These are phyloP conservation scores for Amphimallon solstitiale DNA, from an alignment of 2,888 invertebrate species.

Conservation along the genomic window DNA sequence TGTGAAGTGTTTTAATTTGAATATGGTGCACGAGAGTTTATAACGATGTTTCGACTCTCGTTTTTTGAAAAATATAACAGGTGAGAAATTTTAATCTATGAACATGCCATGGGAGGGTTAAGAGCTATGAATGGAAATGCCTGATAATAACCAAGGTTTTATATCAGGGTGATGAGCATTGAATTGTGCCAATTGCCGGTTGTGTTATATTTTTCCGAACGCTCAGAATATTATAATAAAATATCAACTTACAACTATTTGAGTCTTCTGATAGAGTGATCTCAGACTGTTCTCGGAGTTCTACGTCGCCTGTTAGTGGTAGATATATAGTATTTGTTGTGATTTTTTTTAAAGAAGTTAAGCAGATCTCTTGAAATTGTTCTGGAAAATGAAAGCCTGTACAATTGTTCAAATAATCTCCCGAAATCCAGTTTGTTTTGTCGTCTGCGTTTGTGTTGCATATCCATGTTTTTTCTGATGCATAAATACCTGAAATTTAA, in stretches of 20 bases:
- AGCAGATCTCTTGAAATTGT: constrained; percentile 22
- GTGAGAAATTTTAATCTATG: too few species aligned
- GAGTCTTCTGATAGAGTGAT: constrained; percentile 22
- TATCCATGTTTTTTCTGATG: constrained; percentile 9
- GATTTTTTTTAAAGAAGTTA: constrained; percentile 28
- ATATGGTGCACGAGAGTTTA: too few species aligned
- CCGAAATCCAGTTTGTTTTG: constrained; percentile 14
- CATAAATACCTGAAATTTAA: not conserved
- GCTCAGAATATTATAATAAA: too few species aligned
- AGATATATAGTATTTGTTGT: constrained; percentile 30
- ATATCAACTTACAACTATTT: constrained; percentile 27
- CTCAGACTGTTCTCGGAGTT: constrained; percentile 19
- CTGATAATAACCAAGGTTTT: too few species aligned
- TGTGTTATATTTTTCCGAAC: too few species aligned
- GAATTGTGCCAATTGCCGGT: too few species aligned
- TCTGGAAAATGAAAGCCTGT: constrained; percentile 32
- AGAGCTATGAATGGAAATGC: too few species aligned
- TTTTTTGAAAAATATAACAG: too few species aligned
- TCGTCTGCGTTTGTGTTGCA: constrained; percentile 30
- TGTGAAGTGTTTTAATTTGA: too few species aligned
- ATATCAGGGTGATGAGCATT: too few species aligned
- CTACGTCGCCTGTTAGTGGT: constrained; percentile 23
- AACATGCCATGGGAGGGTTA: too few species aligned
- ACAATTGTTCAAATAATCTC: constrained; percentile 26
- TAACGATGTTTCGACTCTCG: too few species aligned